phyloP scores from a whole-genome alignment of 2,888 invertebrate species.

The Meiosimyza platycephala region DNA sequence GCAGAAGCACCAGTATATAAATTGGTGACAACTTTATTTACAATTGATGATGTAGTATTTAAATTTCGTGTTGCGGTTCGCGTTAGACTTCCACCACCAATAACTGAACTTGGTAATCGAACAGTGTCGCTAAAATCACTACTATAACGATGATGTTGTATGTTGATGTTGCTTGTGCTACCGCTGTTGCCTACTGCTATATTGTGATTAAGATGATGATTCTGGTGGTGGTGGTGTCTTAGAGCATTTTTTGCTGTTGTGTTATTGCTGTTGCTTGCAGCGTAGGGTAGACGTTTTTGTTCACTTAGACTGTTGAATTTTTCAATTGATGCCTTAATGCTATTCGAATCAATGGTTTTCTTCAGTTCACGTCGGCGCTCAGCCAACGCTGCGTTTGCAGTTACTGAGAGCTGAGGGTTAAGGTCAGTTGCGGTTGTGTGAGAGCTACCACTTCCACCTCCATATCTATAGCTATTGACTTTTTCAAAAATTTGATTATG shows the following conservation, averaged over 20 bases:
- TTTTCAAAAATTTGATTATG: constrained; percentile 56
- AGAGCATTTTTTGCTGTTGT: background rate
- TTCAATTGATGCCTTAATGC: constrained; percentile 64
- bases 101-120: constrained; percentile 45
- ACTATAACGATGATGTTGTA: constrained; percentile 57
- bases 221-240: constrained; percentile 1
- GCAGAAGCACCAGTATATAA: constrained; percentile 44
- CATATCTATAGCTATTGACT: constrained; percentile 58
- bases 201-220: background rate
- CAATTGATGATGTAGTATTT: constrained; percentile 35
- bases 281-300: constrained; percentile 57
- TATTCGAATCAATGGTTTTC: constrained; percentile 59
- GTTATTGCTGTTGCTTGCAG: constrained; percentile 41
- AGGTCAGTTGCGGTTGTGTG: constrained; percentile 15
- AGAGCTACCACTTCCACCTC: constrained; percentile 47
- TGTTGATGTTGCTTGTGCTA: constrained; percentile 60
- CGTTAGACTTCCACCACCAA: constrained; percentile 56
- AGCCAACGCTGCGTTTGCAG: constrained; percentile 13
- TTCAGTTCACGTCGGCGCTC: constrained; percentile 30
- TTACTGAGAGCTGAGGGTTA: constrained; percentile 9
- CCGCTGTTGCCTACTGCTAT: constrained; percentile 27
- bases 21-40: constrained; percentile 47
- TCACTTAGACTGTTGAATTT: constrained; percentile 64
- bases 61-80: constrained; percentile 57
- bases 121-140: constrained; percentile 45